phyloP scores from a whole-genome alignment of 2,797 vertebrate genomes.

The Arremon aurantiirostris region DNA sequence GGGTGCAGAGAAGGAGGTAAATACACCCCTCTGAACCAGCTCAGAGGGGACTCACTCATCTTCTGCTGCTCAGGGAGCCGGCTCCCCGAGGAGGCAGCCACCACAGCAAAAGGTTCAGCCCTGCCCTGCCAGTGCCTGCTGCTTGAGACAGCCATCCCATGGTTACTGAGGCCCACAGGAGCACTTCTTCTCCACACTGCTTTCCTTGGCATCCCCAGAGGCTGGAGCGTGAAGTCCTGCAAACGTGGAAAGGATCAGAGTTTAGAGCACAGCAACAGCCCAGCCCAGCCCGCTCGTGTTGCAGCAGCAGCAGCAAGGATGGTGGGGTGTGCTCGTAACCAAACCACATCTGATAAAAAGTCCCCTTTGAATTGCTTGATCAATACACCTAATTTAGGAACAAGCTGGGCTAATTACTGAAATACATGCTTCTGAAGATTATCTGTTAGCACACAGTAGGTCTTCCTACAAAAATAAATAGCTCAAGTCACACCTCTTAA shows the following conservation, averaged over 20 bases:
- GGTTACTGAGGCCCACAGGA: not conserved
- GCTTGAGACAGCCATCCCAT: not conserved
- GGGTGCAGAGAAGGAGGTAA: conserved; percentile 17
- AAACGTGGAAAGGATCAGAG: conserved; percentile 53
- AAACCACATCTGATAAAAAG: not conserved
- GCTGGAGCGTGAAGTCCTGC: conserved; percentile 50
- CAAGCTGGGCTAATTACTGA: not conserved
- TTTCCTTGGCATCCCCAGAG: not conserved
- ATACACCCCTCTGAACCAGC: conserved; percentile 25
- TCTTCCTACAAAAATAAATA: not conserved
- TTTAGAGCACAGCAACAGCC: not conserved
- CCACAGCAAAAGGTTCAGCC: not conserved
- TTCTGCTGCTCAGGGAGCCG: conserved; percentile 10
- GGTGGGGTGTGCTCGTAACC: rapidly evolving
- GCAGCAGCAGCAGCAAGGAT: not conserved
- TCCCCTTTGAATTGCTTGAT: not conserved
- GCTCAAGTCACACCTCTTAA: not conserved
- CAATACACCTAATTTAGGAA: not conserved
- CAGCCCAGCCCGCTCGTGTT: not conserved
- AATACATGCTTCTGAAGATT: not conserved
- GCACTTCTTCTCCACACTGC: not conserved
- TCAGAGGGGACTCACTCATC: not conserved
- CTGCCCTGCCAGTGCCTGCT: not conserved
- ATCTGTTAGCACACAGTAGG: not conserved
- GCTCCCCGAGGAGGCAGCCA: not conserved